Evolutionary conservation across 35 echinoderm and acorn worm genomes (phyloP).

Genomic region (Apostichopus japonicus): DNA sequence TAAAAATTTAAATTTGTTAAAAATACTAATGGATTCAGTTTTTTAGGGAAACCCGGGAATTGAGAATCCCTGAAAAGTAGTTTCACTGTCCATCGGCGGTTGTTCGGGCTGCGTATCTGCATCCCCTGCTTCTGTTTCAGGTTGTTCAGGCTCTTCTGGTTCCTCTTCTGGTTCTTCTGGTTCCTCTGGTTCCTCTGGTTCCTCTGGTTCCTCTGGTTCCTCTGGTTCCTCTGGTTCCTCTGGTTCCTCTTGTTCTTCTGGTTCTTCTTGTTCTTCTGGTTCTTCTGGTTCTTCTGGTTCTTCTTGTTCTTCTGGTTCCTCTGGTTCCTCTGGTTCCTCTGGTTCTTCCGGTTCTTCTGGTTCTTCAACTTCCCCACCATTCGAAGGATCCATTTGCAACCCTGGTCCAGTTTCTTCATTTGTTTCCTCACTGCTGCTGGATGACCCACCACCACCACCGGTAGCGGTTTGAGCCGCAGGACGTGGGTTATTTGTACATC

Average conservation of each 20-base stretch:
- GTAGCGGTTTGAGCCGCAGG: not conserved
- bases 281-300: too few species aligned
- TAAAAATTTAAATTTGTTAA: too few species aligned
- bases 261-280: too few species aligned
- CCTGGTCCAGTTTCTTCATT: not conserved
- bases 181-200: too few species aligned
- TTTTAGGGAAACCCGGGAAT: too few species aligned
- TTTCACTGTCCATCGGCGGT: too few species aligned
- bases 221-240: too few species aligned
- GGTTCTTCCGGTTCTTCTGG: not conserved
- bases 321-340: slow-evolving; percentile 19
- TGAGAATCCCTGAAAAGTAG: too few species aligned
- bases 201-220: too few species aligned
- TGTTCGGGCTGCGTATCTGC: slow-evolving; percentile 12
- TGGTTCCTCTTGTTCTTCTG: too few species aligned
- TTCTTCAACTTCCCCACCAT: not conserved
- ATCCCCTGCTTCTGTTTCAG: not conserved
- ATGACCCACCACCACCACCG: not conserved
- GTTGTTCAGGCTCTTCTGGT: not conserved
- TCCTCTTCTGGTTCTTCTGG: not conserved
- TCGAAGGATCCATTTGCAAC: too few species aligned
- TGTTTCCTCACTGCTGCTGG: not conserved
- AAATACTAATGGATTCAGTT: too few species aligned
- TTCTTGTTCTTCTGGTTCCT: not conserved
- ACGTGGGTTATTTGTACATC: not conserved